A percentile compares a stretch with the other conserved stretches of the same genome.
phyloP scores from a whole-genome alignment of 2,113 vertebrate species.

The Oceanodroma tethys region DNA sequence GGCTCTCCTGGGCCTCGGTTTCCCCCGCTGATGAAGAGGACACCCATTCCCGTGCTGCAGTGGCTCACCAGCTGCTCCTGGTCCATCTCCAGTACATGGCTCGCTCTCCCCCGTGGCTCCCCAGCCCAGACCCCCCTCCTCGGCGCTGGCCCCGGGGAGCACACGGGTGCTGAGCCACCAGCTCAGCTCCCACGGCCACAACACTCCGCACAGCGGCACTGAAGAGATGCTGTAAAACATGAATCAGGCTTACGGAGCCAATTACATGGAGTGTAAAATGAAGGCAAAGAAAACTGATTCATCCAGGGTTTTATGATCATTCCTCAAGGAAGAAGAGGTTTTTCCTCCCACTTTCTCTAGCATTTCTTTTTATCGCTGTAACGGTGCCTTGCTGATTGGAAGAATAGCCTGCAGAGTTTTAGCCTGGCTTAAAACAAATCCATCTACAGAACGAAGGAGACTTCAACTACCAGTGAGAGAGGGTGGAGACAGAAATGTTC shows the following conservation, averaged over 20 bases:
- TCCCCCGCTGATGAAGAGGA: background rate
- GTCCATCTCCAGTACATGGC: rapidly evolving
- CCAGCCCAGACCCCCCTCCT: background rate
- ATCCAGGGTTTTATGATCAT: background rate
- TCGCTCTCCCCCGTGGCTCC: background rate
- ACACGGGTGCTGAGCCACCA: background rate
- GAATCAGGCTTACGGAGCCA: no score
- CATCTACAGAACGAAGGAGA: background rate
- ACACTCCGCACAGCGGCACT: rapidly evolving
- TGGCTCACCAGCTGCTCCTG: background rate
- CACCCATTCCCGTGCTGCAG: rapidly evolving
- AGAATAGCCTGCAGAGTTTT: background rate
- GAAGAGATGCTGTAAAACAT: background rate
- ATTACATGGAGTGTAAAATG: rapidly evolving
- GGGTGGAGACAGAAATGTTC: background rate
- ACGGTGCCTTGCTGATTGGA: background rate
- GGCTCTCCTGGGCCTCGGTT: background rate
- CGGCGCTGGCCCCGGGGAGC: rapidly evolving
- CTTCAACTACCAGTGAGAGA: background rate
- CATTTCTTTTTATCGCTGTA: background rate
- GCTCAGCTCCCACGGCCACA: rapidly evolving
- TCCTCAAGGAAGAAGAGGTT: background rate
- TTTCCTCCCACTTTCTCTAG: background rate
- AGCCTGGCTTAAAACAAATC: background rate
- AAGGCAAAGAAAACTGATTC: background rate